A percentile compares a stretch with the other conserved stretches of the same genome.
Conservation (phyloP, 2,797 vertebrate species). For the Liasis olivaceus region DNA sequence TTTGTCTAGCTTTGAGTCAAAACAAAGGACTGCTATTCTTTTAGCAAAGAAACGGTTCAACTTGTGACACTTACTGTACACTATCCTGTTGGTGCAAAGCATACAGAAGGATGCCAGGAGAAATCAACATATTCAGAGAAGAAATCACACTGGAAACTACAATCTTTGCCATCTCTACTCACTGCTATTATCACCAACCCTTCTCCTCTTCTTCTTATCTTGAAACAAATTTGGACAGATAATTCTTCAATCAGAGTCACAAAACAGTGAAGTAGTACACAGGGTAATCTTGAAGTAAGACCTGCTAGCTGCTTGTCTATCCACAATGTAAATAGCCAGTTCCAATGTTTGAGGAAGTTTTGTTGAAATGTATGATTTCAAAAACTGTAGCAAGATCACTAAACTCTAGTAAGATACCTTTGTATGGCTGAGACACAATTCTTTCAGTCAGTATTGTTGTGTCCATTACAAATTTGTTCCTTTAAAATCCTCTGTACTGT, state of each 20-base stretch:
- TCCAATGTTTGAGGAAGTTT: not conserved
- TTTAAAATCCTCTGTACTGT: not conserved
- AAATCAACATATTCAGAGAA: not conserved
- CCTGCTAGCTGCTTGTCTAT: not conserved
- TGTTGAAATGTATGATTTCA: not conserved
- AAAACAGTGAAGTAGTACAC: not conserved
- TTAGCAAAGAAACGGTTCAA: conserved; percentile 32
- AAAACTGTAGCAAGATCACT: not conserved
- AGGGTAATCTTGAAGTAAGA: not conserved
- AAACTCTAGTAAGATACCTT: not conserved
- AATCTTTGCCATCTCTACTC: not conserved
- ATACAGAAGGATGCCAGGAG: not conserved
- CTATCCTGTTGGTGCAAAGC: conserved; percentile 7
- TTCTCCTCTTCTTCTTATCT: not conserved
- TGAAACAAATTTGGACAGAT: not conserved
- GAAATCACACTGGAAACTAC: not conserved
- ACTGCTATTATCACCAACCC: not conserved
- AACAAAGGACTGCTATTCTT: not conserved
- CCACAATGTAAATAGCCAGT: not conserved
- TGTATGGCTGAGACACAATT: not conserved
- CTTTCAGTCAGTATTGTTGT: not conserved
- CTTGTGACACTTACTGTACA: conserved; percentile 28
- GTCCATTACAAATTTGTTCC: not conserved
- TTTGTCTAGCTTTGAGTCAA: conserved; percentile 1
- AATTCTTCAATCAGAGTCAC: not conserved